Base-by-base conservation (phyloP, 2,888 invertebrate species). In the Tridacna gigas region DNA sequence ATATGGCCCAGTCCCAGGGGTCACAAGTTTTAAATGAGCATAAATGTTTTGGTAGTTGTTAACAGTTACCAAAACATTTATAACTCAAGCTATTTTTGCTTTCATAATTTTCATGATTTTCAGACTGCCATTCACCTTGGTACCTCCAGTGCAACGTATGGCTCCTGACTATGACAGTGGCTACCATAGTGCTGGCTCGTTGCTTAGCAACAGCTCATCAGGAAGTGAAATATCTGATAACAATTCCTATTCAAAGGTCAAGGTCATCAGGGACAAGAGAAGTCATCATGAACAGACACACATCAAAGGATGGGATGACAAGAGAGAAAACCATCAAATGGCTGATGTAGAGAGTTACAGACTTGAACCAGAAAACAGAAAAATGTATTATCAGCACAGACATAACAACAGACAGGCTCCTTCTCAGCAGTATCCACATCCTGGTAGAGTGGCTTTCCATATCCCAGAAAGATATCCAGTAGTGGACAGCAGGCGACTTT, bases 101-200 rank as follows among this genome's bases (percentile, higher is more conserved):
- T n/a, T 37, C 37, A 37, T 37, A 37, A 37, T 37, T 37, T 37
- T 1, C 25, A 4, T 63, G 5, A n/a, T 63, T 67, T 67, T 37
- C 67, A 67, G 67, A 18, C 37, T 67, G 45, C 67, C 67, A 20
- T 67, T 67, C 18, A 15, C 28, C 5, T 20, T 67, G 20, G 67
- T 45, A 28, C 37, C 37, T n/a, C 67, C 67, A 3, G 37, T 67
- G n/a, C 28, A 45, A 45, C 45, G 67, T 28, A 67, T 67, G 37
- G 22, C 45, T 11, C 20, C 47, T 13, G 45, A 67, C 5, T 67
- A 67, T n/a, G 67, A 67, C 67, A 67, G 67, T 28, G 67, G 45
- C n/a, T 67, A 67, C 47, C 37, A 67, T n/a, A 67, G 67, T 45
- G 67, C 28, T 18, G 67, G 20, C n/a, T 67, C 67, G 11, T 67